Percentiles rank a stretch among this genome's conserved stretches.
phyloP scores from a whole-genome alignment of 2,888 invertebrate genomes.

The Machimus atricapillus region DNA sequence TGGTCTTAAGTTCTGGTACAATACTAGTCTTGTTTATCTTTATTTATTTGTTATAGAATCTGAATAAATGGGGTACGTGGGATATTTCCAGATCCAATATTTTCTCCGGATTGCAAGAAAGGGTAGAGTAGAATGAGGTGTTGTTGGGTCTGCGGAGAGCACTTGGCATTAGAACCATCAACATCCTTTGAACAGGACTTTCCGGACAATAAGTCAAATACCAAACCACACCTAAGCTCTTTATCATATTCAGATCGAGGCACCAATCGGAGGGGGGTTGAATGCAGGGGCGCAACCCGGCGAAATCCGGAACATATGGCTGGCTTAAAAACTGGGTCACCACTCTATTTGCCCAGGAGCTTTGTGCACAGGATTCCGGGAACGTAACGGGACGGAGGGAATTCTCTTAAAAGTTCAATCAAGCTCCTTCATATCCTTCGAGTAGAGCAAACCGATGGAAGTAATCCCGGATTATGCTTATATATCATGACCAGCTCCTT shows the following conservation, averaged over 20 bases:
- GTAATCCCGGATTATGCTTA: background rate
- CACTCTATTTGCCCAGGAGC: background rate
- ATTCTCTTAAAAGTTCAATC: slow-evolving; percentile 15
- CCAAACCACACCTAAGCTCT: slow-evolving; percentile 3
- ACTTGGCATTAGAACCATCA: background rate
- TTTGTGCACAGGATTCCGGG: background rate
- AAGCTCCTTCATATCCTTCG: background rate
- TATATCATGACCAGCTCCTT: background rate
- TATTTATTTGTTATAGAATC: background rate
- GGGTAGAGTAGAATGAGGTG: background rate
- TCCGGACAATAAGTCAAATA: background rate
- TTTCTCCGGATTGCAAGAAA: background rate
- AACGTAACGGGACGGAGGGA: background rate
- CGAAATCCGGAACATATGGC: background rate
- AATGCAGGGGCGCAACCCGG: background rate
- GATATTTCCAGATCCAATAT: background rate
- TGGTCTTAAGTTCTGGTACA: background rate
- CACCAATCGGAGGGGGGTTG: background rate
- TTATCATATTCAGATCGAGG: background rate
- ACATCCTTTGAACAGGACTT: background rate
- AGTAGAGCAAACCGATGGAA: background rate
- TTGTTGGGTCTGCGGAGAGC: background rate
- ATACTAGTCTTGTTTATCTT: background rate
- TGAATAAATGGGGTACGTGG: background rate
- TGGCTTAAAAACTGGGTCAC: slow-evolving; percentile 3